Conservation (phyloP, 2,888 invertebrate genomes). For the Thalpophila matura region DNA sequence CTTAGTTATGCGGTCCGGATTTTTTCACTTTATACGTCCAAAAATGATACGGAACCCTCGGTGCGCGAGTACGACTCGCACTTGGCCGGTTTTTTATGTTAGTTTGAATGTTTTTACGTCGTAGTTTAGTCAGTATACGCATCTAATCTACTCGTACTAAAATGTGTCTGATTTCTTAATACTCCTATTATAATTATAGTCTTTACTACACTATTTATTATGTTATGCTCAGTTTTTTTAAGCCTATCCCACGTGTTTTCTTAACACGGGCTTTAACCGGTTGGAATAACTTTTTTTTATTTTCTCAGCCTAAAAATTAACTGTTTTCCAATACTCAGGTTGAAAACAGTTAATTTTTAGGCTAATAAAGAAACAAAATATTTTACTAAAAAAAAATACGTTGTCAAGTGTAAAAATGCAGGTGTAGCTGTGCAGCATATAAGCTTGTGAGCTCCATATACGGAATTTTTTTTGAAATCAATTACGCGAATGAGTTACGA, state of each 20-base stretch:
- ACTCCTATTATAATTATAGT: neutral
- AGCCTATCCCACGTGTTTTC: neutral
- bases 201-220: neutral
- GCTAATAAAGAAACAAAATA: neutral
- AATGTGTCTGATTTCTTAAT: neutral
- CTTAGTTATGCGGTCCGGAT: no score
- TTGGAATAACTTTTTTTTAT: no score
- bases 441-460: conserved; percentile 7
- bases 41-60: no score
- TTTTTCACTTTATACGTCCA: no score
- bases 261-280: no score
- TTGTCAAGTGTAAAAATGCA: neutral
- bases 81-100: no score
- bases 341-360: no score
- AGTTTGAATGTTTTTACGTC: conserved; percentile 1
- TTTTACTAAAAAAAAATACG: neutral
- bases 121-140: neutral
- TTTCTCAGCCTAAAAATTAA: no score
- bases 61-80: no score
- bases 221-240: neutral
- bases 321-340: no score
- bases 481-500: conserved; percentile 7
- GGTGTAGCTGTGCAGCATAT: neutral
- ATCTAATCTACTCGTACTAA: no score
- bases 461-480: conserved; percentile 27